Conservation (phyloP, 2,797 vertebrate species). For the Micromesistius poutassou region DNA sequence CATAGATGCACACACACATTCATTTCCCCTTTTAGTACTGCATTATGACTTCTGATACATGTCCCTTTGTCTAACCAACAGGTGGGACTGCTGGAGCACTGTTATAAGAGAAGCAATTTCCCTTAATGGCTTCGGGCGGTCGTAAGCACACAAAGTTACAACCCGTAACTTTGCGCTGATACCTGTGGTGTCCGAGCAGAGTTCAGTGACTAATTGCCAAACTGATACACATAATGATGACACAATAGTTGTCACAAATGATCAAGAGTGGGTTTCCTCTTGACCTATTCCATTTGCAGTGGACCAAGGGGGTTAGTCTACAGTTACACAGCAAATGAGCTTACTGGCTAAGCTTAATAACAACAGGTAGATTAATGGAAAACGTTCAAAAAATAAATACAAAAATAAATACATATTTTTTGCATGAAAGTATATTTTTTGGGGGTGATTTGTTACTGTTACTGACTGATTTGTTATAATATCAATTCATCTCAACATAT, state of each 20-base stretch:
- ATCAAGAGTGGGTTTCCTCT: slow-evolving; percentile 21
- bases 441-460: too few species aligned
- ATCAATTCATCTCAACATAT: too few species aligned
- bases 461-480: too few species aligned
- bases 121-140: neutral
- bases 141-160: neutral
- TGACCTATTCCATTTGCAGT: slow-evolving; percentile 7
- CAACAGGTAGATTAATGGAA: too few species aligned
- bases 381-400: too few species aligned
- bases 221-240: slow-evolving; percentile 32
- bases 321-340: too few species aligned
- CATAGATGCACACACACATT: neutral
- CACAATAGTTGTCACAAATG: slow-evolving; percentile 30
- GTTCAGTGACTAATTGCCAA: slow-evolving; percentile 21
- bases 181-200: neutral
- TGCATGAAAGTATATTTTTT: too few species aligned
- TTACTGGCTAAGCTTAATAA: too few species aligned
- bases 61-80: neutral
- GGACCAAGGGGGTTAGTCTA: neutral
- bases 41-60: neutral
- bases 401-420: too few species aligned
- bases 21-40: neutral
- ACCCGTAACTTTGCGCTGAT: too few species aligned
- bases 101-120: neutral
- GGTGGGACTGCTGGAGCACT: neutral